Base-by-base conservation (phyloP, 2,888 invertebrate genomes). In the Seira musarum region DNA sequence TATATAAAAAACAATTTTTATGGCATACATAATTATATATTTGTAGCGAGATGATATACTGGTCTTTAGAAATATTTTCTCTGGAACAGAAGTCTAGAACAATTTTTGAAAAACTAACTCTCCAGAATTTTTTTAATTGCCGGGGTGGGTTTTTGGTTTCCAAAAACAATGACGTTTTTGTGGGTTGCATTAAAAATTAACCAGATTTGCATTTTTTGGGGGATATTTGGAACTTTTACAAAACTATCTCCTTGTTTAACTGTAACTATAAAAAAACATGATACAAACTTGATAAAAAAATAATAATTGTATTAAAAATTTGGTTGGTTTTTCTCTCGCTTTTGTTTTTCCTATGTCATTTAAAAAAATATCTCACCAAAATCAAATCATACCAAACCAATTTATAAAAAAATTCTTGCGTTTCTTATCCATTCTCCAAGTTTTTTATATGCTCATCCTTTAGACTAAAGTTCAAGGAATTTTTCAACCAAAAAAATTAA, bases 271-370 rank as follows among this genome's bases (percentile, higher is more conserved):
- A 53, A n/a, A 21, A 17, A 19, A 61, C 61, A 61, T 61, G 6
- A 61, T 61, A 21, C 61, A 13, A 53, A 53, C n/a, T 10, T 53
- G 19, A 15, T 19, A 53, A 53, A 3, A 13, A 24, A 13, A 19
- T 61, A 61, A 2, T 19, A 19, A 10, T 21, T 61, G 2, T 19
- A 35, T 67, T 75, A 60, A 60, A 24, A 21, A 57, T 49, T 64
- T 66, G 22, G 40, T 53, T 64, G 24, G 64, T 60, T 71, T 30
- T 46, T 72, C 35, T 72, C 30, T 61, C 40, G 63, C 66, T 74
- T 46, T 69, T 24, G 69, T 64, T 75, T 60, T 72, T 68, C 57
- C 71, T 83, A 57, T 85, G 91, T 96, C 87, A 91, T 96, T 86
- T 96, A 94, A 88, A 81, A 57, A 30, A n/a, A n/a, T n/a, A n/a